phyloP scores from a whole-genome alignment of 2,797 vertebrate genomes.

The Paedocypris micromegethes region DNA sequence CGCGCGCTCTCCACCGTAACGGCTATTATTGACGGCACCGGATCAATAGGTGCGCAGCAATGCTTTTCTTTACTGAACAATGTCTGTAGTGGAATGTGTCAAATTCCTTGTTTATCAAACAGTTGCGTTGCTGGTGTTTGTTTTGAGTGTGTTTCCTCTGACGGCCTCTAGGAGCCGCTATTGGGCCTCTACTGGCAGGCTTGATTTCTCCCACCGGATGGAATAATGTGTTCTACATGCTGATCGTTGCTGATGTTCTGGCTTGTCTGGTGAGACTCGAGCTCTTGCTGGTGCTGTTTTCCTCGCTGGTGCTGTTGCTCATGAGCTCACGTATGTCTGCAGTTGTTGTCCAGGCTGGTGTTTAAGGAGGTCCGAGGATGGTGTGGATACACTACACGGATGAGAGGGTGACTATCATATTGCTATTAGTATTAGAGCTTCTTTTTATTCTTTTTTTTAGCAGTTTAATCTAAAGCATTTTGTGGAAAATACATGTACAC shows the following conservation, averaged over 20 bases:
- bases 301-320: not conserved
- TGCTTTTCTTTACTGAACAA: not conserved
- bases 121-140: constrained; percentile 17
- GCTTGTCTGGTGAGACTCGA: constrained; percentile 82
- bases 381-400: constrained; percentile 61
- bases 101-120: too few species aligned
- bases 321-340: constrained; percentile 19
- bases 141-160: constrained; percentile 18
- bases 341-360: constrained; percentile 86
- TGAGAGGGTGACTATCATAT: constrained; percentile 69
- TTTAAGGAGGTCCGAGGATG: constrained; percentile 82
- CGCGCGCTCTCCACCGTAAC: constrained; percentile 91
- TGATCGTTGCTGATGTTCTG: constrained; percentile 80
- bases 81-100: too few species aligned
- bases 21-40: constrained; percentile 93
- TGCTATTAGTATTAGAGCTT: too few species aligned
- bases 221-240: constrained; percentile 98
- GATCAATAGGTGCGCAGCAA: constrained; percentile 78
- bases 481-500: too few species aligned
- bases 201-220: constrained; percentile 87
- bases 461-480: too few species aligned
- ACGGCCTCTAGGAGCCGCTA: constrained; percentile 76
- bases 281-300: not conserved
- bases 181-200: constrained; percentile 88
- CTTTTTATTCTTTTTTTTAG: too few species aligned